Evolutionary conservation across 2,888 invertebrate genomes (phyloP).

Genomic region (Ditula angustiorana): DNA sequence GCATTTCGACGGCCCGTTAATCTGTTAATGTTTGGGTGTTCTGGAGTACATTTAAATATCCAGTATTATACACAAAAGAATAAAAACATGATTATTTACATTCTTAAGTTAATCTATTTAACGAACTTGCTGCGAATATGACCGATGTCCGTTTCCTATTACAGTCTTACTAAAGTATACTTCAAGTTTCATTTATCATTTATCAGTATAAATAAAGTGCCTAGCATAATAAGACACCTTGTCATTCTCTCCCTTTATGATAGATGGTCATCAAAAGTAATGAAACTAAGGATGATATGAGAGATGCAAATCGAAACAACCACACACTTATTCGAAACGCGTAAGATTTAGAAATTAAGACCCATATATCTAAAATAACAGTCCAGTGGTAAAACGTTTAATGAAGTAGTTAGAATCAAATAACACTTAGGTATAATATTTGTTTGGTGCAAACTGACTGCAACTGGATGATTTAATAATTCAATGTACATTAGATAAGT

Average conservation of each 20-base stretch:
- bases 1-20: not conserved
- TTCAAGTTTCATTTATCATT: no score
- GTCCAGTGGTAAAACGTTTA: conserved; percentile 24
- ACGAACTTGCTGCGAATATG: no score
- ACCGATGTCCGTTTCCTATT: no score
- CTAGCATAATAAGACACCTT: no score
- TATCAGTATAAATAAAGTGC: no score
- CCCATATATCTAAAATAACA: conserved; percentile 8
- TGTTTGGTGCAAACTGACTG: conserved; percentile 31
- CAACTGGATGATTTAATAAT: conserved; percentile 33
- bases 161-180: no score
- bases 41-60: not conserved
- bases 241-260: not conserved
- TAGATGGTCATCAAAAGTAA: not conserved
- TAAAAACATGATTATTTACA: not conserved
- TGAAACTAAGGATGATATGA: not conserved
- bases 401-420: conserved; percentile 35
- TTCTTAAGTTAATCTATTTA: no score
- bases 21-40: conserved; percentile 5
- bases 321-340: no score
- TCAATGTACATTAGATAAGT: conserved; percentile 5
- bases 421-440: conserved; percentile 34
- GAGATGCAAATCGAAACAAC: not conserved
- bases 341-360: no score
- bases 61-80: not conserved